Base-by-base conservation (phyloP, 1,140 invertebrate genomes). In the Bombus picipes region DNA sequence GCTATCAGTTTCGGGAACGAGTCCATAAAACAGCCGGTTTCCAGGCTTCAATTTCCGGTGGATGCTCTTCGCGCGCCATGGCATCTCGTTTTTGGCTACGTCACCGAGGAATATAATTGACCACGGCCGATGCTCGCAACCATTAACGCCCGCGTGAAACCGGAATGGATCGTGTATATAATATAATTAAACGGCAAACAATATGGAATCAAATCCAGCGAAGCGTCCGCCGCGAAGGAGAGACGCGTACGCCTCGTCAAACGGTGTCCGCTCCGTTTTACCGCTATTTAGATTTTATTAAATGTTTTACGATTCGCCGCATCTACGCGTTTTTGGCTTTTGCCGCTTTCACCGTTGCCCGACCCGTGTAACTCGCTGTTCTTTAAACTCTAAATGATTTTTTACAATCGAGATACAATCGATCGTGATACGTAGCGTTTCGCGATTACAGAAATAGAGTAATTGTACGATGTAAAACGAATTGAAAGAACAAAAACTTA, bases 111-210 rank as follows among this genome's bases (percentile, higher is more conserved):
- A 88, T 90, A 90, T 90, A 90, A 90, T 90, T 86, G 89, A 88
- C 74, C 86, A 79, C 88, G 82, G 80, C 80, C 80, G 72, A 76
- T 89, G 87, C 73, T 83, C 89, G 47, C 79, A 71, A 81, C 87
- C 87, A 88, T 91, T 91, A 91, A 90, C 85, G 84, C 25, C 78
- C 71, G 76, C 83, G 80, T 85, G 89, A 87, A 79, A 68, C 78
- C 53, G 39, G 59, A 85, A 71, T 71, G 53, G 79, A 83, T 41
- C 74, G 78, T 82, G 83, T 85, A 82, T 88, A 86, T 91, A 83
- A 91, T 90, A 91, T 92, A 91, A 92, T 92, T 92, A 91, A 87
- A 91, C 83, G 87, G 78, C 87, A 89, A 89, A 92, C 91, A 91
- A 89, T 92, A 88, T 91, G 76, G 87, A 92, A 92, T 92, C 83